phyloP scores from a whole-genome alignment of 2,888 invertebrate genomes.

The Meta bourneti region DNA sequence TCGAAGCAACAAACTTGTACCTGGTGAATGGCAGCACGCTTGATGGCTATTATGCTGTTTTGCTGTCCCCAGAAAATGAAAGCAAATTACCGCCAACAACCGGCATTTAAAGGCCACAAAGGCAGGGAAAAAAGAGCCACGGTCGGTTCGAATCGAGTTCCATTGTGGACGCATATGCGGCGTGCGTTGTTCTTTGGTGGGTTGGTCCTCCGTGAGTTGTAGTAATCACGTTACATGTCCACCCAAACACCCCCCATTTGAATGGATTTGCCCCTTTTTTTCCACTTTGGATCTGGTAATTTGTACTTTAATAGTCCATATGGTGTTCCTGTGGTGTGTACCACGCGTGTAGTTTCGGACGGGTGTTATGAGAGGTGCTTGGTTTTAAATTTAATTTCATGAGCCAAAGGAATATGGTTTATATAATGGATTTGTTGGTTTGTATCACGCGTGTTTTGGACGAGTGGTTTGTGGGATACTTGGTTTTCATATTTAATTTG shows the following conservation, averaged over 20 bases:
- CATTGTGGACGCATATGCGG: not conserved
- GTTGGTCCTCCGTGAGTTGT: constrained; percentile 5
- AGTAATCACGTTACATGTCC: constrained; percentile 32
- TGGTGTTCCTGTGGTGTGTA: not conserved
- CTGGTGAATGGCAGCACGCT: constrained; percentile 1
- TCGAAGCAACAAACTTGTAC: not conserved
- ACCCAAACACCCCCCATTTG: constrained; percentile 17
- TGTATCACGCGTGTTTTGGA: not conserved
- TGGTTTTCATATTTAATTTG: not conserved
- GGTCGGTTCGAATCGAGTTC: constrained; percentile 3
- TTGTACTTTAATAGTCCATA: not conserved
- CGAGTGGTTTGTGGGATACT: not conserved
- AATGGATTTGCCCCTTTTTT: constrained; percentile 6
- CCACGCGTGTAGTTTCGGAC: not conserved
- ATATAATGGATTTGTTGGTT: no score
- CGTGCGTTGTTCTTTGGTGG: constrained; percentile 12
- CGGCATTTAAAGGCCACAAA: constrained; percentile 14
- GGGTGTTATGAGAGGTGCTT: not conserved
- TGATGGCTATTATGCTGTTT: constrained; percentile 10
- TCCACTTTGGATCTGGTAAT: not conserved
- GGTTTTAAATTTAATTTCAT: not conserved
- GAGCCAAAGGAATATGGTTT: not conserved
- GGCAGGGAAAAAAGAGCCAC: not conserved
- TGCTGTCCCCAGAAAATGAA: not conserved
- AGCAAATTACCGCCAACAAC: constrained; percentile 17